Conservation (phyloP, 35 echinoderm and acorn worm species). For the Amphiura filiformis region DNA sequence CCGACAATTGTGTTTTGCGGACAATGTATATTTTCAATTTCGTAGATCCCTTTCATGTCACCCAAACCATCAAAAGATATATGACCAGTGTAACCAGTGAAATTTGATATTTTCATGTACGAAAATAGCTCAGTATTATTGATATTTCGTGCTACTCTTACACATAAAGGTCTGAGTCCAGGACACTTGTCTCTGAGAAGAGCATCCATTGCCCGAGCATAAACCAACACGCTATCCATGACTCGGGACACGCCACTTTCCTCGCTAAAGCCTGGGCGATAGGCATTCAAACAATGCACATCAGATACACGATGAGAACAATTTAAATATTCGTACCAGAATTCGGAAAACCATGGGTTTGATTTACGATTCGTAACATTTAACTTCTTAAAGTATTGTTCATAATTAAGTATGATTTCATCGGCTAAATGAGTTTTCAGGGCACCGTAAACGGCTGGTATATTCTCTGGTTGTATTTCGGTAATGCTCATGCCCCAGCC, state of each 20-base stretch:
- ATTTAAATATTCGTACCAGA: neutral
- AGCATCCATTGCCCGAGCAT: constrained; percentile 43
- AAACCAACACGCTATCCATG: constrained; percentile 39
- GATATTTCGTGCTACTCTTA: neutral
- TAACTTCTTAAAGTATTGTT: constrained; percentile 45
- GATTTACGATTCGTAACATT: neutral
- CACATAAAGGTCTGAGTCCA: neutral
- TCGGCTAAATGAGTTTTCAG: constrained; percentile 53
- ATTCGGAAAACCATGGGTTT: constrained; percentile 61
- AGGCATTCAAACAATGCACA: neutral
- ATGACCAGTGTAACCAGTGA: too few species aligned
- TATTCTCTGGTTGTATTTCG: constrained; percentile 37
- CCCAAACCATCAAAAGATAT: constrained; percentile 48
- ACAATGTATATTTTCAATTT: constrained; percentile 52
- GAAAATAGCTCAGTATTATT: neutral
- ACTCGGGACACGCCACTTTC: constrained; percentile 47
- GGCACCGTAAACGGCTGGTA: constrained; percentile 17
- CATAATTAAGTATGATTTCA: constrained; percentile 20
- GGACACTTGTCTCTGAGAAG: constrained; percentile 26
- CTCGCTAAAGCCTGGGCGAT: constrained; percentile 27
- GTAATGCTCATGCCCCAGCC: constrained; percentile 65
- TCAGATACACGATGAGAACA: neutral
- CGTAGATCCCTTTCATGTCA: constrained; percentile 37
- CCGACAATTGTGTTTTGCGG: neutral
- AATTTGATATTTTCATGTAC: neutral